Percentiles rank a stretch among this genome's conserved stretches.
These are phyloP conservation scores for Sus scrofa DNA, from an alignment of 2,113 vertebrate genomes.

Conservation along the genomic window DNA sequence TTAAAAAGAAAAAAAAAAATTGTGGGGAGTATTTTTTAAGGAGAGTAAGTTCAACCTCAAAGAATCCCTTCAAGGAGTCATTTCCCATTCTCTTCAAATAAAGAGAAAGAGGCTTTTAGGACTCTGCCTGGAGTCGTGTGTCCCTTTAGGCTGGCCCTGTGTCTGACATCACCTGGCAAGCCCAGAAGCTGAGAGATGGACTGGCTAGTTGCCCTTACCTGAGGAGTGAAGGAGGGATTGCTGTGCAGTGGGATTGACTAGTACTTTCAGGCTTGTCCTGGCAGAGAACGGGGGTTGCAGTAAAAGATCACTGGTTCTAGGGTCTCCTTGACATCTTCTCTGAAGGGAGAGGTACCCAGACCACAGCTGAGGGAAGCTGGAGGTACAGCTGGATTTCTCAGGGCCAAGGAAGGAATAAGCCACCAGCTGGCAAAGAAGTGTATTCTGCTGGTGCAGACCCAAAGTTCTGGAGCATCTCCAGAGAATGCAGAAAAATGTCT, in stretches of 20 bases:
- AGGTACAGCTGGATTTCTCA: not conserved
- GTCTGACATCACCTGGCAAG: no score
- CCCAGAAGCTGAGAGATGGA: not conserved
- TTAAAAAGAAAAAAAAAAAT: not conserved
- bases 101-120: not conserved
- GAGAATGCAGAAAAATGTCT: not conserved
- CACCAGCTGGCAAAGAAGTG: not conserved
- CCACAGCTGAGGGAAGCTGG: not conserved
- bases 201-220: not conserved
- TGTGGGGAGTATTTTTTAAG: not conserved
- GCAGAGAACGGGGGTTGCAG: not conserved
- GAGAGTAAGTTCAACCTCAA: not conserved
- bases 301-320: not conserved
- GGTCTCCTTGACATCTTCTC: not conserved
- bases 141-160: not conserved
- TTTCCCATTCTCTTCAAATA: not conserved
- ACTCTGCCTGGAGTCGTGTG: rapidly evolving
- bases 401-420: not conserved
- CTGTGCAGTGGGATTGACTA: not conserved
- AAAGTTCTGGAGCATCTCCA: not conserved
- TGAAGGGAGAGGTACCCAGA: not conserved
- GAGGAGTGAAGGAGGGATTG: not conserved
- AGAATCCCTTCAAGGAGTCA: not conserved
- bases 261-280: not conserved
- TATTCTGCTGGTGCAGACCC: not conserved